Base-by-base conservation (phyloP, 2,113 vertebrate genomes). In the Paradoxurus hermaphroditus region DNA sequence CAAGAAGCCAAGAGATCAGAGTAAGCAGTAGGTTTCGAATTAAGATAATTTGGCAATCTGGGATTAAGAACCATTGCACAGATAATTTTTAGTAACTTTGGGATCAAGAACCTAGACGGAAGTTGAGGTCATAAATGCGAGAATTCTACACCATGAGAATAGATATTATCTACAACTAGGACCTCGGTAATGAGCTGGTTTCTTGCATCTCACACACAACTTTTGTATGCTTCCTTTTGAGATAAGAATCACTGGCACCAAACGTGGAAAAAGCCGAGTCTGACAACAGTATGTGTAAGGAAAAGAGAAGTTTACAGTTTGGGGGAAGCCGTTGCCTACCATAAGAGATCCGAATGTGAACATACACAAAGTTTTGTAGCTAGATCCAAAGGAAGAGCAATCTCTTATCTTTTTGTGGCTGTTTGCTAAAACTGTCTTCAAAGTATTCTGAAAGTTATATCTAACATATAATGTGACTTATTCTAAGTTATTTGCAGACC, bases 271-370 rank as follows among this genome's bases (percentile, higher is more conserved):
- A 94, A 39, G 9, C 39, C 91, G 49, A 89, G 94, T 94, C 15
- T 94, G n/a, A 49, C 36, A 85, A 53, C 51, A 92, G 19, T 87
- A 18, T 95, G 11, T 73, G 62, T 27, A 63, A 78, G 82, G 21
- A 88, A 95, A 92, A 87, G 39, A 85, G 56, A 95, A 68, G 13
- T 86, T 90, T 82, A 19, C 93, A 36, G 39, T 86, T 85, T 78
- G n/a, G 29, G 34, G 51, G 83, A 93, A 87, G 36, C 85, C 93
- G 25, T 97, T 94, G 91, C 27, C n/a, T 19, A 92, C 49, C 82
- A 84, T 0, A 77, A 68, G 59, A 86, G 49, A 93, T 65, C 86
- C 63, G 73, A 87, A 59, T 92, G 53, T 83, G 36, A 92, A 83
- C 53, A 36, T 79, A 59, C 25, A 29, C 9, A 67, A 59, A 77